Evolutionary conservation across 1,140 invertebrate genomes (phyloP), one percentile per base, ranked within the genome.

Genomic region (Pissodes strobi): DNA sequence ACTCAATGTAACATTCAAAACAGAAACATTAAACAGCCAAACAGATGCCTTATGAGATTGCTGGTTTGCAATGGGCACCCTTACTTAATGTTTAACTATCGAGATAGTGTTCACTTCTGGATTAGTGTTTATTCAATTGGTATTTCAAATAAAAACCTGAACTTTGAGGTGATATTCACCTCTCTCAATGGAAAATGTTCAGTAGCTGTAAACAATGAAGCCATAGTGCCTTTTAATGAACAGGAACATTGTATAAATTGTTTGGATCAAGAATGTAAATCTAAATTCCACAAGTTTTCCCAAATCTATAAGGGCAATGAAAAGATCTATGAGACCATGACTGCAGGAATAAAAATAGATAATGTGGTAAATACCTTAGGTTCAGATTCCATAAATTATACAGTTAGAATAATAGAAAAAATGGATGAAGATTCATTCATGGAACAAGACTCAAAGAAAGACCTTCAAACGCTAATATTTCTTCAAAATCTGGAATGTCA

Each of bases 141-240:
- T 10, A 4, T 3, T 21, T 9, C 34, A 19, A 37, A 34, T 15
- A 38, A 53, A 34, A 49, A 30, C 6, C 8, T 49, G 5, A 49
- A 49, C 17, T 49, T 25, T 49, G 46, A 49, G 2, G 25, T 49
- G 1, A 13, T 17, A 19, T 49, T 49, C 9, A 18, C 34, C 10
- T 53, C 51, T 34, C 25, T 30, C 6, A 34, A 53, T 37, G 51
- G 51, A 34, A 53, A 53, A 53, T 38, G 18, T 38, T 49, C 46
- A 19, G 46, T 49, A 25, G 22, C 13, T 10, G n/a, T 49, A 27
- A 49, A 41, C 38, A 41, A 49, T 49, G 46, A 27, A 15, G 21
- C 9, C 2, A 27, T 49, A 49, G 27, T 53, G 12, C 51, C 27
- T 19, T 53, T 53, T 12, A 34, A 53, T 34, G 51, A 53, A 19